phyloP scores from a whole-genome alignment of 2,113 vertebrate species.

The Pelecanus crispus region DNA sequence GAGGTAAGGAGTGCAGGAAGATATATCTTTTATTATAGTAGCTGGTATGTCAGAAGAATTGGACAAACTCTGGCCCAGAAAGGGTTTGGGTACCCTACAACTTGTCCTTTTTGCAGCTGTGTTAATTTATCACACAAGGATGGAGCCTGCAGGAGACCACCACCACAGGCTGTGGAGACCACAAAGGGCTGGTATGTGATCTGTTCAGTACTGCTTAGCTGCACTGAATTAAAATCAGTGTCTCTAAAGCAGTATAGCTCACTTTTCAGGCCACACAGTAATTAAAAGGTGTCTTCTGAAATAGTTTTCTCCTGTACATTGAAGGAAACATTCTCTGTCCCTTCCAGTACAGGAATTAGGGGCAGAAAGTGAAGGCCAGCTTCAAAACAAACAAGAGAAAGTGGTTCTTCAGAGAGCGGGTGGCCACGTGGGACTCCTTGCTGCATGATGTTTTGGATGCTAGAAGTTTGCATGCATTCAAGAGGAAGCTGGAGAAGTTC shows the following conservation, averaged over 20 bases:
- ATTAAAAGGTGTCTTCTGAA: not conserved
- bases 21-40: not conserved
- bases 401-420: not conserved
- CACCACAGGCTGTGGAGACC: not conserved
- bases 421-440: not conserved
- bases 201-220: not conserved
- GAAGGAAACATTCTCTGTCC: not conserved
- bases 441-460: not conserved
- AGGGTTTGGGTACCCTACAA: not conserved
- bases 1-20: not conserved
- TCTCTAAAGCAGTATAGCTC: not conserved
- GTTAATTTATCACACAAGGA: not conserved
- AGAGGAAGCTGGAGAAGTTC: not conserved
- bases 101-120: not conserved
- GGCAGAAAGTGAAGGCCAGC: not conserved
- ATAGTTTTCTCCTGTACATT: not conserved
- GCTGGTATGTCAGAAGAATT: not conserved
- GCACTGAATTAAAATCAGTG: not conserved
- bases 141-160: not conserved
- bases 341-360: not conserved
- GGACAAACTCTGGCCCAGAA: not conserved
- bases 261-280: not conserved
- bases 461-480: not conserved
- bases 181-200: fast-evolving
- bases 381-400: not conserved